Base-by-base conservation (phyloP, 2,797 vertebrate species). In the Melanogrammus aeglefinus region DNA sequence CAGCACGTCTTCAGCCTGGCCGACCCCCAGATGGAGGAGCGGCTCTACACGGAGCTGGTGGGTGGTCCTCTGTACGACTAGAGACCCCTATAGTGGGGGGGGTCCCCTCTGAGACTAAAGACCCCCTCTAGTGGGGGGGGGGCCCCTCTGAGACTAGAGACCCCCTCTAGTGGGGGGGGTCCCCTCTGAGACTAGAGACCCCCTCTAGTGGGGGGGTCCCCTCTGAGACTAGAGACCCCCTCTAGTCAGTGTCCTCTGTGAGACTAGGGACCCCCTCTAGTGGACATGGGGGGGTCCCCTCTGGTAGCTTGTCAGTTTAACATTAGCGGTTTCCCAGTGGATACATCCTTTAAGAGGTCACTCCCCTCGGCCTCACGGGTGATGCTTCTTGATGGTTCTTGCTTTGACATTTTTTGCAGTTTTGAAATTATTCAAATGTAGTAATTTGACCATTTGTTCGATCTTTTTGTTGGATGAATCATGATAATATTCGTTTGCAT, bases 1-100 rank as follows among this genome's bases (percentile, higher is more conserved):
- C 93, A 93, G 72, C 88, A 85, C 2, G 77, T 96, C 33, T 83
- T 95, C 21, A 93, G 94, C 84, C 90, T 98, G 80, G 88, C 85
- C 2, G 96, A 97, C 84, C 41, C 83, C 39, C 91, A 88, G 24
- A 90, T 97, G 80, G 83, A 91, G 2, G 86, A 86, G 76, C 94
- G 89, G 83, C 91, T 96, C 81, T 85, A 84, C 36, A 74, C 80
- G 41, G 92, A 94, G 79, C 84, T 97, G 95, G 96, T 97, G 86
- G 91, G 96, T 91, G 31, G n/a, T 24, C 57, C 51, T 51, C 41
- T 44, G 10, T 44, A 14, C 0, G 41, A 44, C 41, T 38, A 39
- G 41, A 44, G 41, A 12, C 41, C 14, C 41, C 41, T 44, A 13
- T 44, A 13, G 41, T 44, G 3, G 41, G 41, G 41, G 2, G 36